Evolutionary conservation across 2,113 vertebrate species (phyloP).

Genomic region (Peromyscus polionotus): DNA sequence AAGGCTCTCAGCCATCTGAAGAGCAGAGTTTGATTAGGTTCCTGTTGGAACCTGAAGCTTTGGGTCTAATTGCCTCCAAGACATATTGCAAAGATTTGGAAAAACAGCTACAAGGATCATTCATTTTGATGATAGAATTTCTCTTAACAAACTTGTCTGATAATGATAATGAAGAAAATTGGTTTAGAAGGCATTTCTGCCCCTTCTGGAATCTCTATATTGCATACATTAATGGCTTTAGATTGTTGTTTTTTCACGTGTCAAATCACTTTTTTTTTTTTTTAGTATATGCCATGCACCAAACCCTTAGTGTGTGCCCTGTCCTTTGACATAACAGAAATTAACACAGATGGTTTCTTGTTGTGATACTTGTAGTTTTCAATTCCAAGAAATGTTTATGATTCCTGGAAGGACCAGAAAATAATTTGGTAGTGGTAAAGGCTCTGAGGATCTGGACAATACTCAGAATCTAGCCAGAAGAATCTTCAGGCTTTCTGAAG

Average conservation of each 20-base stretch:
- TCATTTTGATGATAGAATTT: not conserved
- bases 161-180: not conserved
- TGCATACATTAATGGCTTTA: not conserved
- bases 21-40: not conserved
- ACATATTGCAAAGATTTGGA: not conserved
- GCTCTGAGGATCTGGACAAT: not conserved
- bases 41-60: not conserved
- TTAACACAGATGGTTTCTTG: not conserved
- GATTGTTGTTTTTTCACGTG: not conserved
- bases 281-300: not conserved
- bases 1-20: not conserved
- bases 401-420: not conserved
- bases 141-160: not conserved
- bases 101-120: not conserved
- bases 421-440: not conserved
- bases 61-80: not conserved
- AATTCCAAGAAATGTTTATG: not conserved
- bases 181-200: not conserved
- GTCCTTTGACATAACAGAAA: not conserved
- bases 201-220: not conserved
- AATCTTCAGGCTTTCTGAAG: not conserved
- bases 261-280: not conserved
- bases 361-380: slow-evolving; percentile 1
- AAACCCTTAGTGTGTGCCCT: not conserved
- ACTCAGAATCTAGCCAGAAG: not conserved